Conservation (phyloP, 2,113 vertebrate genomes). For the Grus americana region DNA sequence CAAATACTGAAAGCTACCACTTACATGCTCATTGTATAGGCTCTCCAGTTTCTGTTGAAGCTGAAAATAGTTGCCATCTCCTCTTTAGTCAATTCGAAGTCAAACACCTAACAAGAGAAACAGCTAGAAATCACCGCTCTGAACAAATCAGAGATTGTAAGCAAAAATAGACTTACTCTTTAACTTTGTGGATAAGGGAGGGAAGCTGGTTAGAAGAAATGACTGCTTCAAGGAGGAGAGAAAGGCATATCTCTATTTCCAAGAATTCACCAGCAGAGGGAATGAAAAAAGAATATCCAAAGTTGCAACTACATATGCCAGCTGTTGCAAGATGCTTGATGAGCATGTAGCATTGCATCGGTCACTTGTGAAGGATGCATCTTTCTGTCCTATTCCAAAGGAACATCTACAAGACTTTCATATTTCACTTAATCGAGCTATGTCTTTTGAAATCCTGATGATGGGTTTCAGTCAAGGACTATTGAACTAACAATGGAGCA, state of each 20-base stretch:
- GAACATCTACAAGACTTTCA: neutral
- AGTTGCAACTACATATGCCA: neutral
- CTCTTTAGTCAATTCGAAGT: slow-evolving; percentile 81
- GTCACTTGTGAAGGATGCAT: neutral
- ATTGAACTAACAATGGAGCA: neutral
- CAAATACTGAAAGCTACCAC: neutral
- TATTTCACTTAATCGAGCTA: neutral
- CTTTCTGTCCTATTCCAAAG: neutral
- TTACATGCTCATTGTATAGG: slow-evolving; percentile 78
- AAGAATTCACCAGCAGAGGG: neutral
- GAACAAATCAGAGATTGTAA: neutral
- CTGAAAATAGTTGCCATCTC: slow-evolving; percentile 83
- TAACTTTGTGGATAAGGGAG: neutral
- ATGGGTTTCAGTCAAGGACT: neutral
- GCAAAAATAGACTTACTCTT: neutral
- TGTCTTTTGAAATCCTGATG: neutral
- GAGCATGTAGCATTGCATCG: neutral
- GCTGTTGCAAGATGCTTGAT: neutral
- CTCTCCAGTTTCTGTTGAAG: slow-evolving; percentile 86
- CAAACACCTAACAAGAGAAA: slow-evolving; percentile 81
- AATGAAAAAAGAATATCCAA: neutral
- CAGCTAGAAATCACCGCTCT: neutral
- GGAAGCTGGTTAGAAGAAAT: neutral
- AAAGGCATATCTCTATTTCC: neutral
- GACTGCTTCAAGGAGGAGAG: neutral